These are phyloP conservation scores for Scaeva pyrastri DNA, from an alignment of 2,888 invertebrate species.

Conservation along the genomic window DNA sequence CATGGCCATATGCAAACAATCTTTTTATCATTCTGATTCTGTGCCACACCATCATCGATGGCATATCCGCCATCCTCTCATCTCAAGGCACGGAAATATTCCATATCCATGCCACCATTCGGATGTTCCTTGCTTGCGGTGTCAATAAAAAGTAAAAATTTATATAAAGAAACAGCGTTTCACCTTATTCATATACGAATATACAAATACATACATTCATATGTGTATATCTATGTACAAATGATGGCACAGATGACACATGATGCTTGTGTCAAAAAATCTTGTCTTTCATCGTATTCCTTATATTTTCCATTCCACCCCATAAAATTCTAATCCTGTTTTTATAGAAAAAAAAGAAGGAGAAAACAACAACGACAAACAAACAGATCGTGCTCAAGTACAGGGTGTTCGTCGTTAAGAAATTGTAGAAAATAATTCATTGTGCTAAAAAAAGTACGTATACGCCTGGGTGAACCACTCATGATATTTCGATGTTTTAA, in stretches of 20 bases:
- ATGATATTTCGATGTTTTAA: too few relatives aligned
- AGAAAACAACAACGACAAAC: not conserved
- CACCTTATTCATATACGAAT: constrained; percentile 48
- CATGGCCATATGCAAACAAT: constrained; percentile 61
- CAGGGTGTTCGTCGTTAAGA: not conserved
- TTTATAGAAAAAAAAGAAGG: constrained; percentile 14
- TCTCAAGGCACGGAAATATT: constrained; percentile 8
- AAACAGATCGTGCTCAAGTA: constrained; percentile 38
- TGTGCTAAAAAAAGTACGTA: too few relatives aligned
- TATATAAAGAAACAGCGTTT: constrained; percentile 33
- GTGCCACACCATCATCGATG: constrained; percentile 53
- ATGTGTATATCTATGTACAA: too few relatives aligned
- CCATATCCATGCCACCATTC: not conserved
- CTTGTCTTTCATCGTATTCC: constrained; percentile 53
- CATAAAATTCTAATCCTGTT: constrained; percentile 53
- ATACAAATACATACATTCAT: too few relatives aligned
- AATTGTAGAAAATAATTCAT: too few relatives aligned
- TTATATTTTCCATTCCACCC: constrained; percentile 58
- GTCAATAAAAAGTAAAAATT: constrained; percentile 50
- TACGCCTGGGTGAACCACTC: too few relatives aligned
- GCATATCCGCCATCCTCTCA: constrained; percentile 19
- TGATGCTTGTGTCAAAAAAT: constrained; percentile 65
- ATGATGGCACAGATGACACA: constrained; percentile 71
- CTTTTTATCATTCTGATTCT: constrained; percentile 65
- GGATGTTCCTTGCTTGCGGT: constrained; percentile 55